These are phyloP conservation scores for Saturnia japonica DNA, from an alignment of 2,888 invertebrate species.

Conservation along the genomic window DNA sequence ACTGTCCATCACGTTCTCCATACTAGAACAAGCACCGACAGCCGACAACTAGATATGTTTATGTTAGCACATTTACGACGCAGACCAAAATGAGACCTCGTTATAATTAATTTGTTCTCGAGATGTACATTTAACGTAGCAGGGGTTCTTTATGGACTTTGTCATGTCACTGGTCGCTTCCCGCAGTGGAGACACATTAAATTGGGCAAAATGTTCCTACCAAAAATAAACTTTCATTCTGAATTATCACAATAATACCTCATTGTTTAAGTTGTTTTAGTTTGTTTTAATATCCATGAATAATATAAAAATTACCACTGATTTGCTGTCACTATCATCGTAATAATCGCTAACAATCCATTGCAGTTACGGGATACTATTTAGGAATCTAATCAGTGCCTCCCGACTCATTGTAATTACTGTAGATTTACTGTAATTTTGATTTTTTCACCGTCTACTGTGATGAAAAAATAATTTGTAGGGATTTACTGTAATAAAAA, in stretches of 20 bases:
- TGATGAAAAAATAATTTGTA: no score
- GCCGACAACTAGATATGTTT: constrained; percentile 4
- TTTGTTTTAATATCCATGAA: background rate
- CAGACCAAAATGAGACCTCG: constrained; percentile 10
- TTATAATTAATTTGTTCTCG: constrained; percentile 20
- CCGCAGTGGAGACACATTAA: background rate
- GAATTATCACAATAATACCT: background rate
- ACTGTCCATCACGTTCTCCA: constrained; percentile 2
- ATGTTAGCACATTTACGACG: constrained; percentile 13
- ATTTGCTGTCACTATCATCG: background rate
- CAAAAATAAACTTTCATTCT: background rate
- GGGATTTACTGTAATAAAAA: no score
- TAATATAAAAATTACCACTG: background rate
- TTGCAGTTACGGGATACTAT: no score
- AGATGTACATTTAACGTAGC: constrained; percentile 16
- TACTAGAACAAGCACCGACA: background rate
- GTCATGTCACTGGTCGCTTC: background rate
- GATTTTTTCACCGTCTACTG: no score
- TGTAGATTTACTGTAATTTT: no score
- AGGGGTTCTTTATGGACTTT: constrained; percentile 17
- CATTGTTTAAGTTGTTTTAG: no score
- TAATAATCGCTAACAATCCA: no score
- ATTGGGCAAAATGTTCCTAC: constrained; percentile 4
- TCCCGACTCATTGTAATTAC: no score
- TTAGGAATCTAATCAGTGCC: no score